These are phyloP conservation scores for Morus bassanus DNA, from an alignment of 2,797 vertebrate genomes.

Conservation along the genomic window DNA sequence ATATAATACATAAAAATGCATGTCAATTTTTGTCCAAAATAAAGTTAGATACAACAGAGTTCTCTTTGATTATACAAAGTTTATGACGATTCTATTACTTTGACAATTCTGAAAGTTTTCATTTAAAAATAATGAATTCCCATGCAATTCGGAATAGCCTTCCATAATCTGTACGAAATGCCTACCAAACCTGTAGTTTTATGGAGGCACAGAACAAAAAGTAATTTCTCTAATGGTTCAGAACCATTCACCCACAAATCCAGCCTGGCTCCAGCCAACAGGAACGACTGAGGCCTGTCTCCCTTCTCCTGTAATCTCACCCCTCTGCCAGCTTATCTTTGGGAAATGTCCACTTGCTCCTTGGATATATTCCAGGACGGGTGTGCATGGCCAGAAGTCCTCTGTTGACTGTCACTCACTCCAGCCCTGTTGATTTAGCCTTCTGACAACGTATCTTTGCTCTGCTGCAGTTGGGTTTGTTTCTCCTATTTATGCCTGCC, in stretches of 20 bases:
- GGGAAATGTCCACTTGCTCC: conserved; percentile 58
- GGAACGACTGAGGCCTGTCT: neutral
- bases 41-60: neutral
- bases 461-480: neutral
- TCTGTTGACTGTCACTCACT: neutral
- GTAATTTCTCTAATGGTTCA: neutral
- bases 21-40: neutral
- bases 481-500: neutral
- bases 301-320: neutral
- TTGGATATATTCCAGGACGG: neutral
- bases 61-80: neutral
- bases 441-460: neutral
- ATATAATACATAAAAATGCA: neutral
- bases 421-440: neutral
- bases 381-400: neutral
- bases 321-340: conserved; percentile 26
- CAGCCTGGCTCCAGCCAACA: neutral
- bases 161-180: accelerated
- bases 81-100: neutral
- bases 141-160: neutral
- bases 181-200: neutral
- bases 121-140: neutral
- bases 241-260: neutral
- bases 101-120: neutral
- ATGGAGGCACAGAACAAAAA: neutral